Evolutionary conservation across 2,113 vertebrate genomes (phyloP).

Genomic region (Andinoacara biseriatus): DNA sequence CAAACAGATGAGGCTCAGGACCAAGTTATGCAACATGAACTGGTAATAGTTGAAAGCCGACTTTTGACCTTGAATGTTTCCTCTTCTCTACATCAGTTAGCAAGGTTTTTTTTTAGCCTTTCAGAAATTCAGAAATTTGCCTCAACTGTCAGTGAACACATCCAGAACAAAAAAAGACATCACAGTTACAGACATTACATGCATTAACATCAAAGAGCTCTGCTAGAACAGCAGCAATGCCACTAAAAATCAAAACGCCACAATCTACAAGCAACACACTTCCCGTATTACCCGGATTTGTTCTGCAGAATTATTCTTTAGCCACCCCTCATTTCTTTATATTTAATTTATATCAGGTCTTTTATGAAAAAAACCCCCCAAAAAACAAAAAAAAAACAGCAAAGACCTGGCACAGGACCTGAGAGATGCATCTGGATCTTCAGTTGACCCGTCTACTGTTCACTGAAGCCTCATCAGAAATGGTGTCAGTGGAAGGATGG

Average conservation of each 20-base stretch:
- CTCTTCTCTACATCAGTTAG: neutral
- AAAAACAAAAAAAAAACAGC: too few relatives aligned
- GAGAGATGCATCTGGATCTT: neutral
- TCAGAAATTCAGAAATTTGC: neutral
- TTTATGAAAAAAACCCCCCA: neutral
- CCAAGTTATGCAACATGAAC: neutral
- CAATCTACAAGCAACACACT: neutral
- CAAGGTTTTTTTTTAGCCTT: neutral
- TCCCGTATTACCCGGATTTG: neutral
- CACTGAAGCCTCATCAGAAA: too few relatives aligned
- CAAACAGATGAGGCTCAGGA: neutral
- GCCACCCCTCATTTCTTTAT: neutral
- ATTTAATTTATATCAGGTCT: neutral
- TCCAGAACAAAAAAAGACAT: neutral
- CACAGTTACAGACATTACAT: neutral
- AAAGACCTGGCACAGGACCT: neutral
- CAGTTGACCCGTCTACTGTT: neutral
- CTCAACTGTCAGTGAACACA: neutral
- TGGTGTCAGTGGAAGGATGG: neutral
- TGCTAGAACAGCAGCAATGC: neutral
- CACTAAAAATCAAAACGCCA: neutral
- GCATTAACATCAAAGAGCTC: neutral
- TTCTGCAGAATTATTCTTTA: neutral
- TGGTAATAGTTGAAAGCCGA: too few relatives aligned
- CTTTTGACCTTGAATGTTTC: neutral